phyloP scores from a whole-genome alignment of 2,888 invertebrate species.

The Drosophila anomelani region DNA sequence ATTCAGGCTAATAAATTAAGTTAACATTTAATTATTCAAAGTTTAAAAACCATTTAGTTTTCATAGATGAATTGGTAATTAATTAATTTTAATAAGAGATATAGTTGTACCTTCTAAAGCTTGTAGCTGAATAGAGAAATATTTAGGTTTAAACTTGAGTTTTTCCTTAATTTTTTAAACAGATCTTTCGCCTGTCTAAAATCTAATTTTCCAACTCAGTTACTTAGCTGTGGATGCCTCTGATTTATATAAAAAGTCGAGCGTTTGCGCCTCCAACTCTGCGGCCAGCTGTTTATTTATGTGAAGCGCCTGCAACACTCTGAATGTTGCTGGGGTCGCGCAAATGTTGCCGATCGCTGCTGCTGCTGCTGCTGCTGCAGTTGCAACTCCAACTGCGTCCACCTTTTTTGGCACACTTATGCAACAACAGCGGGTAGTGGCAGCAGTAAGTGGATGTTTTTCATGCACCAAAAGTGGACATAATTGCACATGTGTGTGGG shows the following conservation, averaged over 20 bases:
- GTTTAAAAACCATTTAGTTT: neutral
- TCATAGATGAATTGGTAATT: neutral
- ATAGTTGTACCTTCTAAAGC: no score
- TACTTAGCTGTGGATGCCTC: slow-evolving; percentile 18
- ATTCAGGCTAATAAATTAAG: neutral
- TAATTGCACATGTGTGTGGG: slow-evolving; percentile 54
- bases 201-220: slow-evolving; percentile 1
- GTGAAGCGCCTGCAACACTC: slow-evolving; percentile 64
- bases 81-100: no score
- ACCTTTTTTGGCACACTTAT: slow-evolving; percentile 45
- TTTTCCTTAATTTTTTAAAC: neutral
- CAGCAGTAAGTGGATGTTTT: slow-evolving; percentile 41
- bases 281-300: slow-evolving; percentile 72
- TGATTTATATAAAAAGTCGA: slow-evolving; percentile 16
- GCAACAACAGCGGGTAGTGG: slow-evolving; percentile 33
- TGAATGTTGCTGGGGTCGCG: slow-evolving; percentile 63
- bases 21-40: neutral
- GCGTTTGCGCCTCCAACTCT: slow-evolving; percentile 51
- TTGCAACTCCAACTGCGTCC: slow-evolving; percentile 26
- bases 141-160: no score
- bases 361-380: slow-evolving; percentile 16
- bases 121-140: no score
- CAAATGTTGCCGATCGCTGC: slow-evolving; percentile 51
- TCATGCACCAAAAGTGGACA: slow-evolving; percentile 64
- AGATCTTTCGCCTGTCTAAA: neutral